These are phyloP conservation scores for Nephotettix cincticeps DNA, from an alignment of 1,140 invertebrate genomes.

Conservation along the genomic window DNA sequence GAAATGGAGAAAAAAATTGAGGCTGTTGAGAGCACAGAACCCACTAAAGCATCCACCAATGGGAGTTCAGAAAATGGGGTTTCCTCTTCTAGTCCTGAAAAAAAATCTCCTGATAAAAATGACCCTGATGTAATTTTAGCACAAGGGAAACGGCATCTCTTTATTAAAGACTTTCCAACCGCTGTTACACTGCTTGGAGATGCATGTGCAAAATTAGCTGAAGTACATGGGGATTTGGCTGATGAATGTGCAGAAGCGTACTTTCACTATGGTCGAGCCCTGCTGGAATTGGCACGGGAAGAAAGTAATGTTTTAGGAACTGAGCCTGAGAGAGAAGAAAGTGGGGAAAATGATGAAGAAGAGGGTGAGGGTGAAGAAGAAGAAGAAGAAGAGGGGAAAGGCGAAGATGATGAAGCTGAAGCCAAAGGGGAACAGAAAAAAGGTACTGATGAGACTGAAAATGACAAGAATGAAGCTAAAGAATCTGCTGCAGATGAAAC, in stretches of 20 bases:
- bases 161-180: slow-evolving; percentile 73
- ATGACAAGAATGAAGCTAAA: slow-evolving; percentile 43
- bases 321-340: slow-evolving; percentile 52
- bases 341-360: slow-evolving; percentile 54
- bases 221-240: slow-evolving; percentile 71
- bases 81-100: not conserved
- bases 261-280: slow-evolving; percentile 73
- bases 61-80: not conserved
- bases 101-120: not conserved
- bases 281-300: slow-evolving; percentile 76
- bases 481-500: slow-evolving; percentile 20
- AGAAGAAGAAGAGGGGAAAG: slow-evolving; percentile 34
- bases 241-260: slow-evolving; percentile 83
- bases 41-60: not conserved
- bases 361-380: slow-evolving; percentile 52
- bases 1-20: not conserved
- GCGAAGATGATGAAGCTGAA: slow-evolving; percentile 35
- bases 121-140: slow-evolving; percentile 1
- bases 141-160: slow-evolving; percentile 47
- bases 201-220: slow-evolving; percentile 68
- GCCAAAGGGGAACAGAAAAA: slow-evolving; percentile 34
- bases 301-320: slow-evolving; percentile 77
- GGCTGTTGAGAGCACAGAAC: not conserved
- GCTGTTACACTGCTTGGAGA: slow-evolving; percentile 75
- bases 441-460: slow-evolving; percentile 44